A percentile compares a stretch with the other conserved stretches of the same genome.
Evolutionary conservation across 2,888 invertebrate genomes (phyloP).

Genomic region (Vesta saturnalis): DNA sequence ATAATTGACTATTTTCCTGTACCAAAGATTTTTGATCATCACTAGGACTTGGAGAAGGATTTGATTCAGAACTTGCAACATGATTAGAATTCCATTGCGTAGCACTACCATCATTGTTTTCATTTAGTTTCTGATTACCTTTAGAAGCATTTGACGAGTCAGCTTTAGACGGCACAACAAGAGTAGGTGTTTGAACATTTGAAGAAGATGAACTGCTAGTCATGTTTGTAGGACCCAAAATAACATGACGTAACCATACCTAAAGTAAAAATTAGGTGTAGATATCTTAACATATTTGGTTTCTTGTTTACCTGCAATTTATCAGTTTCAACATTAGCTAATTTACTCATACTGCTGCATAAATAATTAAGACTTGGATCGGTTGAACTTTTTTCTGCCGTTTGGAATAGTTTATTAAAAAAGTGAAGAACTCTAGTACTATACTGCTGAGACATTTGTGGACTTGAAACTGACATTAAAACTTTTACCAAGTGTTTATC

Average conservation of each 20-base stretch:
- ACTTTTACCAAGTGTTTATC: constrained; percentile 79
- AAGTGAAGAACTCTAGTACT: constrained; percentile 83
- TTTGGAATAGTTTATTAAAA: constrained; percentile 77
- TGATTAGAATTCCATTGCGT: constrained; percentile 55
- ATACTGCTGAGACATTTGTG: constrained; percentile 75
- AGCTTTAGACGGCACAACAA: constrained; percentile 62
- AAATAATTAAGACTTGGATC: constrained; percentile 72
- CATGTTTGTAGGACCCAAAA: constrained; percentile 66
- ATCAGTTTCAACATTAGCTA: constrained; percentile 71
- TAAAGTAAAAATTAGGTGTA: constrained; percentile 9
- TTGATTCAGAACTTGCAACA: constrained; percentile 47
- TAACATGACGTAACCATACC: constrained; percentile 71
- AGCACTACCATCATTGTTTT: constrained; percentile 51
- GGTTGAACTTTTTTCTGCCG: constrained; percentile 70
- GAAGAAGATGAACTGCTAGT: constrained; percentile 63
- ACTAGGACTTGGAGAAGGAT: constrained; percentile 55
- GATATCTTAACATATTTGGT: neutral
- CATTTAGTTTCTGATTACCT: neutral
- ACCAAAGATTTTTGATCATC: constrained; percentile 65
- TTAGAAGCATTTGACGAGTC: constrained; percentile 37
- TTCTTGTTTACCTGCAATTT: constrained; percentile 64
- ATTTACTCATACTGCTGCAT: constrained; percentile 72
- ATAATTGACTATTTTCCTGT: constrained; percentile 75
- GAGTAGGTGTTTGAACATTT: constrained; percentile 66
- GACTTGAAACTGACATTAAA: constrained; percentile 82